Evolutionary conservation across 2,797 vertebrate species (phyloP).

Genomic region (Leptodactylus fallax): DNA sequence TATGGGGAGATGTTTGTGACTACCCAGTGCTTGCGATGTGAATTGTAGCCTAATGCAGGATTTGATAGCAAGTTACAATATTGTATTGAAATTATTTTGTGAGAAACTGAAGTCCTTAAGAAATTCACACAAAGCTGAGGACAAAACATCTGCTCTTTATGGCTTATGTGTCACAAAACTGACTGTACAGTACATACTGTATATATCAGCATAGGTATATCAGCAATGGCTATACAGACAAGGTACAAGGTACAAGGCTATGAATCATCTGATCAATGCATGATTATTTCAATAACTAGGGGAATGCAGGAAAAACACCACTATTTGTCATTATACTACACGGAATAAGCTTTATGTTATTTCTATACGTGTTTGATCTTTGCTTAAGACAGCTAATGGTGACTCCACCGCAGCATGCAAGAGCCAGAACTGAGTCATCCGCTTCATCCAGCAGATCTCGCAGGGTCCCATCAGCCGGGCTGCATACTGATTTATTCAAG

Average conservation of each 20-base stretch:
- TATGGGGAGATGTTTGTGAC: too few relatives aligned
- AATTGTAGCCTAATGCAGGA: too few relatives aligned
- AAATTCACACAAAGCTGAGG: too few relatives aligned
- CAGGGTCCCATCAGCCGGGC: background rate
- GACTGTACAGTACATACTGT: too few relatives aligned
- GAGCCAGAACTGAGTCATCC: background rate
- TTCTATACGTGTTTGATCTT: background rate
- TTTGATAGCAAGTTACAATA: too few relatives aligned
- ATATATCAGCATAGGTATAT: background rate
- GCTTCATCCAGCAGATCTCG: background rate
- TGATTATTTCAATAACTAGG: background rate
- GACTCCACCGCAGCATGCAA: background rate
- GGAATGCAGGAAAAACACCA: background rate
- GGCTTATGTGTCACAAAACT: too few relatives aligned
- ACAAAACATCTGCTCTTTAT: too few relatives aligned
- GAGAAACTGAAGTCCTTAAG: too few relatives aligned
- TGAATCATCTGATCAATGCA: background rate
- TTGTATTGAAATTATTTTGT: too few relatives aligned
- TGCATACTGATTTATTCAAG: conserved; percentile 8
- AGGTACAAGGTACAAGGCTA: background rate
- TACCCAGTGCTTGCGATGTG: too few relatives aligned
- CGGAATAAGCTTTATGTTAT: background rate
- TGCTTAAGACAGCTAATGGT: background rate
- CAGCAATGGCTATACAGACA: background rate
- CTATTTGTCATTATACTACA: background rate